Evolutionary conservation across 2,888 invertebrate genomes (phyloP).

Genomic region (Cryptocheilus praepositus): DNA sequence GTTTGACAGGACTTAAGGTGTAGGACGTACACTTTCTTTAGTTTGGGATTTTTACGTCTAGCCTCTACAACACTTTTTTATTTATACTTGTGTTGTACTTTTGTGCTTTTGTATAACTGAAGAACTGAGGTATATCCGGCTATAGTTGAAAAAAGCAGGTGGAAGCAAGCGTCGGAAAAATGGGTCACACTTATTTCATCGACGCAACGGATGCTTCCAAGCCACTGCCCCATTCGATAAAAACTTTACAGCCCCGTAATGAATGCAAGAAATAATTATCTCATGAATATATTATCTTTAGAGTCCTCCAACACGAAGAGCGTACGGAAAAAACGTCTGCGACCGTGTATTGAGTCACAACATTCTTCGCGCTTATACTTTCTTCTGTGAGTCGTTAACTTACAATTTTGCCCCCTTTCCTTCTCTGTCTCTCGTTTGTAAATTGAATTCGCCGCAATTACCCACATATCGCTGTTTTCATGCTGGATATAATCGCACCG

Average conservation of each 20-base stretch:
- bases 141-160: constrained; percentile 13
- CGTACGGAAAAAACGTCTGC: constrained; percentile 58
- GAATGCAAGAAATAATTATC: constrained; percentile 72
- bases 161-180: neutral
- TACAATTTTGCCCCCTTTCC: neutral
- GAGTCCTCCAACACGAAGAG: constrained; percentile 59
- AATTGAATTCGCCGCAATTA: too few relatives aligned
- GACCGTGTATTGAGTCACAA: constrained; percentile 52
- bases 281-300: constrained; percentile 72
- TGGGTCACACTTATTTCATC: constrained; percentile 59
- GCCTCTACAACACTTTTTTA: too few relatives aligned
- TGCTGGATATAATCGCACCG: too few relatives aligned
- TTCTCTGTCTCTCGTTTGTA: neutral
- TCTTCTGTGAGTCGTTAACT: constrained; percentile 3
- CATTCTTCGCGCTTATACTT: constrained; percentile 6
- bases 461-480: too few relatives aligned
- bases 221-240: constrained; percentile 51
- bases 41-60: too few relatives aligned
- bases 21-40: too few relatives aligned
- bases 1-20: too few relatives aligned
- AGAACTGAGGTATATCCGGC: too few relatives aligned
- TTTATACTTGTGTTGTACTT: too few relatives aligned
- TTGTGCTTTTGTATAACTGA: too few relatives aligned
- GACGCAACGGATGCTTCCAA: constrained; percentile 48
- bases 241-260: constrained; percentile 67